Percentiles rank a stretch among this genome's conserved stretches.
Conservation (phyloP, 64 coral and sea anemone genomes). For the Hydrozoanthus tunicans region DNA sequence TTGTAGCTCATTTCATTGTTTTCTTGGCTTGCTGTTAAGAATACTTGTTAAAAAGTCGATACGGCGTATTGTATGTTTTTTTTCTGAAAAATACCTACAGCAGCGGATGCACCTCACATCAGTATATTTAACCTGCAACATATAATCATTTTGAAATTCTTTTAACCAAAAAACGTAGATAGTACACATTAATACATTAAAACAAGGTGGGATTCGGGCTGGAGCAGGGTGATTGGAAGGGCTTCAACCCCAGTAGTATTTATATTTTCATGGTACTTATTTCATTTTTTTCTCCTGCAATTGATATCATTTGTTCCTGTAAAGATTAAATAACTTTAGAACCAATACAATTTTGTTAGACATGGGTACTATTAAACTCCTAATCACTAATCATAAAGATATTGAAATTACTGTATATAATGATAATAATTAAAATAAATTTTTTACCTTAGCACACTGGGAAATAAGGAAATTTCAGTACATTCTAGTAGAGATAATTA, state of each 20-base stretch:
- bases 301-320: neutral
- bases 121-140: conserved; percentile 1
- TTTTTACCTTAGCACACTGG: neutral
- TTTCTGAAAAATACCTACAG: neutral
- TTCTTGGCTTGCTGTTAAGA: no score
- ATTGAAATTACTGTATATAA: neutral
- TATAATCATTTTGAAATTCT: neutral
- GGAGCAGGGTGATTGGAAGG: neutral
- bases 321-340: neutral
- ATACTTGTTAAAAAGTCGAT: no score
- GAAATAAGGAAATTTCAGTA: neutral
- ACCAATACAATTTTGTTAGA: neutral
- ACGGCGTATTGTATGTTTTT: no score
- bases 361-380: neutral
- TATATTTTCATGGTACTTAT: neutral
- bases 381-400: neutral
- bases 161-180: neutral
- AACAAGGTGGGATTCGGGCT: neutral
- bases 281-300: neutral
- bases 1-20: no score
- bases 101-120: conserved; percentile 6
- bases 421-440: neutral
- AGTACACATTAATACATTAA: neutral
- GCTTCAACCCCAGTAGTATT: neutral
- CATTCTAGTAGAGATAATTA: neutral